Evolutionary conservation across 64 coral and sea anemone species (phyloP).

Genomic region (Acropora yongei): DNA sequence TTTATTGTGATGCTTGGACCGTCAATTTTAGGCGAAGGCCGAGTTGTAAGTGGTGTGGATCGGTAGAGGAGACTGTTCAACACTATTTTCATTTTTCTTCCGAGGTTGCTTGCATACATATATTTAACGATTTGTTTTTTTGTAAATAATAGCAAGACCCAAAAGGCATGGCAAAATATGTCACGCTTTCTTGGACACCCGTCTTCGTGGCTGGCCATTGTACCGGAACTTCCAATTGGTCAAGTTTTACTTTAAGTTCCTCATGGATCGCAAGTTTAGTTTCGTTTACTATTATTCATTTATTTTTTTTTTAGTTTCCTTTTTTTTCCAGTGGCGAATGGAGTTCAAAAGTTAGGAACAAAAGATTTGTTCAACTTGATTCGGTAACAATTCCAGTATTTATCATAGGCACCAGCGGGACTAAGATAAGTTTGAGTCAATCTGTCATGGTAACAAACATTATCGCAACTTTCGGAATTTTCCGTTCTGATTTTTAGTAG

Average conservation of each 20-base stretch:
- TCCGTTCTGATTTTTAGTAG: background rate
- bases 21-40: background rate
- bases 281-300: too few species aligned
- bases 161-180: background rate
- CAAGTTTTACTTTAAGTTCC: too few species aligned
- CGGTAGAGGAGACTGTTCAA: background rate
- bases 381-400: background rate
- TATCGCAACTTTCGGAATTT: constrained; percentile 18
- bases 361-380: background rate
- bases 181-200: background rate
- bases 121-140: background rate
- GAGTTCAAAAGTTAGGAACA: background rate
- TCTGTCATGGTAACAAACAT: background rate
- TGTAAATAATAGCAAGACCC: background rate
- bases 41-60: background rate
- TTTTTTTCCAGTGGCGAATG: too few species aligned
- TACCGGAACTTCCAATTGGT: too few species aligned
- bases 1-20: background rate
- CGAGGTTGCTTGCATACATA: too few species aligned
- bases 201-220: background rate
- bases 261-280: background rate
- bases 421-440: background rate
- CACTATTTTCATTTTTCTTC: too few species aligned
- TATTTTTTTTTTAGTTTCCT: too few species aligned
- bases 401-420: background rate